phyloP scores from a whole-genome alignment of 2,888 invertebrate genomes.

The Apodemia zela region DNA sequence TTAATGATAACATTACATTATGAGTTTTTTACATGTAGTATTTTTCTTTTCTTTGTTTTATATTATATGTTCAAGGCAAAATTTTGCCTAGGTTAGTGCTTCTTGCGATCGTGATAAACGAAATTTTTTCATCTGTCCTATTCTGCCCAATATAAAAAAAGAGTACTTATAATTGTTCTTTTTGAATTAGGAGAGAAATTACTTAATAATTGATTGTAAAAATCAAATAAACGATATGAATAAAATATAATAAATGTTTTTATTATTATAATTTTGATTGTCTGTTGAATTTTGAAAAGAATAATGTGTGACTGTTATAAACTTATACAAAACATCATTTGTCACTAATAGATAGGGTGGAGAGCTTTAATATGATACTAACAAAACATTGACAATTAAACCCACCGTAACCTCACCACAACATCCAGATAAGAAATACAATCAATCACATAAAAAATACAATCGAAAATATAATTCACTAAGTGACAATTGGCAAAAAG shows the following conservation, averaged over 20 bases:
- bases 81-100: too few species aligned
- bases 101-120: too few species aligned
- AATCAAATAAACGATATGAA: too few species aligned
- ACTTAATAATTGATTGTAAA: too few species aligned
- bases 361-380: constrained; percentile 23
- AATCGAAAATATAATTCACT: constrained; percentile 42
- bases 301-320: not conserved
- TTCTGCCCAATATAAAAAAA: too few species aligned
- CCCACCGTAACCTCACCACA: constrained; percentile 59
- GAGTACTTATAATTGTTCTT: too few species aligned
- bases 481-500: constrained; percentile 45
- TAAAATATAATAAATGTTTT: too few species aligned
- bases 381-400: constrained; percentile 38
- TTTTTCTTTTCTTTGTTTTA: too few species aligned
- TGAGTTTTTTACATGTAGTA: too few species aligned
- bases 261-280: not conserved
- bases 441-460: constrained; percentile 56
- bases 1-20: too few species aligned
- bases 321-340: constrained; percentile 27
- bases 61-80: too few species aligned
- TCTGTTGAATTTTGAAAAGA: not conserved
- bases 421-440: constrained; percentile 50
- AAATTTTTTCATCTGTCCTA: too few species aligned
- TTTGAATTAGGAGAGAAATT: not conserved
- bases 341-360: constrained; percentile 32